Base-by-base conservation (phyloP, 2,113 vertebrate genomes). In the Pedetes capensis region DNA sequence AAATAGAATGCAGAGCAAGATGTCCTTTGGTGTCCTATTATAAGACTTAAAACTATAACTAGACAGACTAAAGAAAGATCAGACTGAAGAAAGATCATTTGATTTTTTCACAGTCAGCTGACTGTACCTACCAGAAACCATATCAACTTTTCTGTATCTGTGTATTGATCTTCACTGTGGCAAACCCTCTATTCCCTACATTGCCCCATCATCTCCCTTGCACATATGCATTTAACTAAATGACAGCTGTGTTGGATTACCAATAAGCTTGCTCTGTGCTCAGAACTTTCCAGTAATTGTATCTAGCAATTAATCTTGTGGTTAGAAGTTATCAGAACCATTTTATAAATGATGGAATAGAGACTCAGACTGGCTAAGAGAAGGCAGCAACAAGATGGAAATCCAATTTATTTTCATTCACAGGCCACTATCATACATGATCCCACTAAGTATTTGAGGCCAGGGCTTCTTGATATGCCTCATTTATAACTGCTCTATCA, bases 151-250 rank as follows among this genome's bases (percentile, higher is more conserved):
- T 49, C 32, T 14, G 0, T 42, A 32, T 55, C 8, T 74, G 16
- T 69, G 1, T 27, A 42, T 71, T 39, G 37, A 53, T 80, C 9
- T 80, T 47, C 27, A 34, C 9, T 39, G 55, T 17, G 3, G 5
- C 39, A 71, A 71, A 0, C 1, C 11, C 34, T 20, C 37, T 51
- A 27, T 42, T 4, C 3, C 25, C 16, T n/a, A 3, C 5, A 8
- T 78, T 86, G 79, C 13, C n/a, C 22, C 13, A 39, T 10, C 16
- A 6, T 69, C 47, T 29, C 37, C 23, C 37, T 59, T 78, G 44
- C 3, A n/a, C 8, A 64, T 34, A 63, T 13, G 1, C 13, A 42
- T n/a, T 39, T 69, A 51, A 42, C 27, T 27, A 53, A 27, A 61
- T 51, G 34, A 64, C 6, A 66, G 47, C 17, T 32, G 17, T 42